These are phyloP conservation scores for Lamproptera curius DNA, from an alignment of 2,888 invertebrate genomes.

Conservation along the genomic window DNA sequence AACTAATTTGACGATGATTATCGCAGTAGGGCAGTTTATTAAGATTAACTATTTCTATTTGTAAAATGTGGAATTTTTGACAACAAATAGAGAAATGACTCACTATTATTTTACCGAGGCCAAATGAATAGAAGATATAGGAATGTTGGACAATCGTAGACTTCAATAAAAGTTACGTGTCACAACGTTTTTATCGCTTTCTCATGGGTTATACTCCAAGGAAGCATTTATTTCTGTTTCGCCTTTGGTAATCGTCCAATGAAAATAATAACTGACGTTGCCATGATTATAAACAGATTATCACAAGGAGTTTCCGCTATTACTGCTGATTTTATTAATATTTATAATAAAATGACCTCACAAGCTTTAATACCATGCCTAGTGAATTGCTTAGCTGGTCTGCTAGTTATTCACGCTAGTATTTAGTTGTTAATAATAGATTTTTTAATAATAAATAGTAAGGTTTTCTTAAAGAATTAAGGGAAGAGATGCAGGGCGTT, in stretches of 20 bases:
- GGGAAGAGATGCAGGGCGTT: too few species aligned
- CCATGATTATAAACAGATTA: not conserved
- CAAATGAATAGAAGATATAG: slow-evolving; percentile 11
- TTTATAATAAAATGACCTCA: too few species aligned
- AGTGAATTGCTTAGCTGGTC: too few species aligned
- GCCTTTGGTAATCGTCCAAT: slow-evolving; percentile 1
- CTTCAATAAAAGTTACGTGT: slow-evolving; percentile 7
- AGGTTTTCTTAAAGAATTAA: too few species aligned
- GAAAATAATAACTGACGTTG: not conserved
- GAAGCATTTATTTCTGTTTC: slow-evolving; percentile 8
- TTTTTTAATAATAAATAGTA: too few species aligned
- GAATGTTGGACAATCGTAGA: slow-evolving; percentile 7
- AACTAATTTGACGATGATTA: too few species aligned
- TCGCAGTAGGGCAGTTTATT: too few species aligned
- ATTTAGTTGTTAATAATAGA: too few species aligned
- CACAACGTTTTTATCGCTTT: slow-evolving; percentile 6
- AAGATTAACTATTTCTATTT: too few species aligned
- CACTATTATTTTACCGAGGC: not conserved
- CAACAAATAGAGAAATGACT: slow-evolving; percentile 6
- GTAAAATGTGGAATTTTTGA: too few species aligned
- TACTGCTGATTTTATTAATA: not conserved
- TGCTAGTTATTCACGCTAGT: too few species aligned
- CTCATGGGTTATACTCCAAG: slow-evolving; percentile 7
- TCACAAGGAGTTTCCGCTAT: not conserved
- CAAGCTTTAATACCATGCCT: too few species aligned